These are phyloP conservation scores for Phycodurus eques DNA, from an alignment of 2,113 vertebrate genomes.

Conservation along the genomic window DNA sequence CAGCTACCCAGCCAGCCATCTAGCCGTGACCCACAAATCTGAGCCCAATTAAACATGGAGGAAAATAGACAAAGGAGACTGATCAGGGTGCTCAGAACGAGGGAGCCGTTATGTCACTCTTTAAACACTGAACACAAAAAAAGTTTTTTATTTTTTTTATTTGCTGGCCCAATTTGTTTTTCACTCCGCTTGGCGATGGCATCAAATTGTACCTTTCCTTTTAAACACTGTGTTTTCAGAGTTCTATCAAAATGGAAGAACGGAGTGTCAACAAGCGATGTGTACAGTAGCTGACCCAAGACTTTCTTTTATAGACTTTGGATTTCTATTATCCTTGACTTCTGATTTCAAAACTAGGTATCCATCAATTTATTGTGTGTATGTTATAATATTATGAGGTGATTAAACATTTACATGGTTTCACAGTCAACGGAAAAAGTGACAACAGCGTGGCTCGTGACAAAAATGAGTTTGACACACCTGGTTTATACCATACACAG, in stretches of 20 bases:
- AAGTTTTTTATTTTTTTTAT: neutral
- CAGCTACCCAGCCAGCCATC: slow-evolving; percentile 39
- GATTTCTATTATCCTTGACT: neutral
- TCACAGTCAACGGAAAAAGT: too few relatives aligned
- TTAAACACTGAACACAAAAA: neutral
- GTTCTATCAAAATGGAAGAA: slow-evolving; percentile 5
- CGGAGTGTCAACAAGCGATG: slow-evolving; percentile 19
- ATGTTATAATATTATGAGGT: too few relatives aligned
- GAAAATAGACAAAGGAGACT: slow-evolving; percentile 9
- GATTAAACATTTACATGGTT: too few relatives aligned
- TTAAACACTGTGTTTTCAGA: slow-evolving; percentile 25
- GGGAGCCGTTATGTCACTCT: neutral
- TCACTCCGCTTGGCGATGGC: slow-evolving; percentile 11
- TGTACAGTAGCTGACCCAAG: slow-evolving; percentile 16
- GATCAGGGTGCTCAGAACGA: neutral
- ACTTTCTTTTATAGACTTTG: neutral
- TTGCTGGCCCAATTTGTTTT: slow-evolving; percentile 7
- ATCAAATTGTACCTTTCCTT: slow-evolving; percentile 8
- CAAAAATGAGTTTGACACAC: too few relatives aligned
- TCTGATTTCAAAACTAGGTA: too few relatives aligned
- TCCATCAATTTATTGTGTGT: too few relatives aligned
- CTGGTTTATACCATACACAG: too few relatives aligned
- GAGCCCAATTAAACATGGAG: slow-evolving; percentile 10
- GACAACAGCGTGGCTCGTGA: too few relatives aligned
- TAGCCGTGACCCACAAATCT: slow-evolving; percentile 31